Conservation (phyloP, 1,140 invertebrate species). For the Brachystomella parvula region DNA sequence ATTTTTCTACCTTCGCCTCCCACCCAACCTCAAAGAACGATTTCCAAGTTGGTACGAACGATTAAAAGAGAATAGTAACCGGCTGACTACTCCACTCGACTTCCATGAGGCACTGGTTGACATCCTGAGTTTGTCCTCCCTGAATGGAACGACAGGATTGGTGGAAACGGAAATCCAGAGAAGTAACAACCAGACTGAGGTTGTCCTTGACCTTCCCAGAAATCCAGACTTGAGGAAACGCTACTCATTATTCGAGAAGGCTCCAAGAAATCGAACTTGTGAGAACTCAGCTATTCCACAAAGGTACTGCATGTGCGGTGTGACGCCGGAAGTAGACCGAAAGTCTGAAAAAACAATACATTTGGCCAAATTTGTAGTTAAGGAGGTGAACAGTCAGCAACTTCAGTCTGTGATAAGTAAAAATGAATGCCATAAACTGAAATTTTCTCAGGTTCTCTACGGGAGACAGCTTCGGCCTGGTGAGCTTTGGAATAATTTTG, state of each 20-base stretch:
- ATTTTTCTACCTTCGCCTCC: conserved; percentile 36
- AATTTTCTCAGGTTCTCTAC: conserved; percentile 30
- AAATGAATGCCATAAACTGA: conserved; percentile 17
- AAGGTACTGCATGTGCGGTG: conserved; percentile 35
- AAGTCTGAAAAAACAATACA: conserved; percentile 15
- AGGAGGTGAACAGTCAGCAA: conserved; percentile 19
- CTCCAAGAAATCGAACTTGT: conserved; percentile 31
- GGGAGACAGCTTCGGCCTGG: conserved; percentile 23
- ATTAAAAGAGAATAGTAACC: conserved; percentile 23
- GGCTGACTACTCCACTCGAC: conserved; percentile 36
- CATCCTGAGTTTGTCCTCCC: conserved; percentile 16
- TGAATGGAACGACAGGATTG: not conserved
- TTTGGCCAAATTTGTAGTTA: conserved; percentile 23
- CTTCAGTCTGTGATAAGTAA: conserved; percentile 11
- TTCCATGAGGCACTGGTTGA: conserved; percentile 32
- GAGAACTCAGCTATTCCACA: conserved; percentile 28
- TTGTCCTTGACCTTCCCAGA: not conserved
- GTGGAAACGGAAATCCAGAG: not conserved
- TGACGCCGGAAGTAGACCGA: conserved; percentile 17
- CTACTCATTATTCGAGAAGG: conserved; percentile 33
- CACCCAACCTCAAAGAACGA: conserved; percentile 11
- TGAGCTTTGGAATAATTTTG: conserved; percentile 31
- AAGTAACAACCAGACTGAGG: not conserved
- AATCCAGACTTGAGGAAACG: not conserved
- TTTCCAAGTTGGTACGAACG: conserved; percentile 21